A percentile compares a stretch with the other conserved stretches of the same genome.
These are phyloP conservation scores for Leptoclinus maculatus DNA, from an alignment of 2,797 vertebrate genomes.

Conservation along the genomic window DNA sequence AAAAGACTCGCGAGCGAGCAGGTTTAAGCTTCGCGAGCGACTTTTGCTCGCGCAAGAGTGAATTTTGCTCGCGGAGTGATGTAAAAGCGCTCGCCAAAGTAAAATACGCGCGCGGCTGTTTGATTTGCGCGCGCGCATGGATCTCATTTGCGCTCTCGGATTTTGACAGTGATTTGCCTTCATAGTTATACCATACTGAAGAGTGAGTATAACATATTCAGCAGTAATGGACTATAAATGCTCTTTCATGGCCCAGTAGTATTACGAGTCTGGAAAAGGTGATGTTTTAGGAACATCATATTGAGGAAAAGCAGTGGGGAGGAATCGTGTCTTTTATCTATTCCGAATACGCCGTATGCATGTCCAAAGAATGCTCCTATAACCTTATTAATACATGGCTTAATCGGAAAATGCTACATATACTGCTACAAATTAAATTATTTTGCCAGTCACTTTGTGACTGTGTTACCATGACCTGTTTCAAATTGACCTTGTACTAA, in stretches of 20 bases:
- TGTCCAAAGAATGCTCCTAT: background rate
- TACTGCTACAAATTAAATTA: no score
- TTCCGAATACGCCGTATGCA: background rate
- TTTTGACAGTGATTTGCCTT: no score
- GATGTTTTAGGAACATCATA: background rate
- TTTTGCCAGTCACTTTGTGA: no score
- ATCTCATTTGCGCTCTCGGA: no score
- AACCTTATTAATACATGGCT: background rate
- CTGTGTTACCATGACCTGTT: background rate
- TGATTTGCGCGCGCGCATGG: no score
- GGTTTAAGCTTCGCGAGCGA: no score
- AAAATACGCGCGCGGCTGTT: no score
- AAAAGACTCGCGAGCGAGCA: no score
- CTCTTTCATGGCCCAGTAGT: background rate
- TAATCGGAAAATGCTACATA: background rate
- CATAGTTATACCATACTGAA: background rate
- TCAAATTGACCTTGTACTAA: background rate
- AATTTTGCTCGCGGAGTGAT: no score
- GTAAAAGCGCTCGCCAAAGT: no score
- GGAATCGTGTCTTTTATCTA: background rate
- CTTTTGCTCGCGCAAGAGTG: no score
- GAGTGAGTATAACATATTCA: background rate
- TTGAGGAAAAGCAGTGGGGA: conserved; percentile 1
- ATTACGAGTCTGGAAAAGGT: background rate
- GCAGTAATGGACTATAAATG: background rate